Evolutionary conservation across 1,140 invertebrate genomes (phyloP), one percentile per base, ranked within the genome.

Genomic region (Procambarus clarkii): DNA sequence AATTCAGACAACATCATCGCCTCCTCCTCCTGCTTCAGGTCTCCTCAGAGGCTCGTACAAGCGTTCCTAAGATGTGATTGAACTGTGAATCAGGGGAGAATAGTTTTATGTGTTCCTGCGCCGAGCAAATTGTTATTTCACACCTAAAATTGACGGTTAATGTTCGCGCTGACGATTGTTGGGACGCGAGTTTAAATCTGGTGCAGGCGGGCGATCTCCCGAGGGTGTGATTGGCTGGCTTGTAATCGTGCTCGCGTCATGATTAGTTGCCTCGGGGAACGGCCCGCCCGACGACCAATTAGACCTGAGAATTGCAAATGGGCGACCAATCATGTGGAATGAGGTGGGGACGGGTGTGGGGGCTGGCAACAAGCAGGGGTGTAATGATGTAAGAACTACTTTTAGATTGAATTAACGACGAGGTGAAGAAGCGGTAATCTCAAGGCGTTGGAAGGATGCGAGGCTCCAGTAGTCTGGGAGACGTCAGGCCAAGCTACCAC

Each of bases 131-230:
- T 84, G 88, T 90, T 90, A 84, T 84, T 79, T 60, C 50, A 69
- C 46, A 64, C 87, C 87, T 88, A 90, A 90, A 90, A 90, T 90
- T 90, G 88, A 90, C 88, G 80, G 80, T 90, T 90, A 90, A 90
- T 84, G 88, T n/a, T 64, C 69, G 80, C 34, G 9, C 69, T 50
- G 88, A 83, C 88, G 48, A 74, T 84, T 90, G 88, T 83, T 64
- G 71, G 78, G 71, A 50, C 34, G 71, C 48, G 50, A 58, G 69
- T 82, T 90, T 76, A 84, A 84, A 83, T 83, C 80, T 45, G 79
- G 60, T 45, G 54, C 60, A 44, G 79, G 78, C 69, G 80, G 24
- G 48, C n/a, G 88, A 34, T 64, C 2, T 84, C 88, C 88, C 88
- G 13, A 24, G 88, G 88, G 88, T 64, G 88, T 90, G 81, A 84